Percentiles rank a stretch among this genome's conserved stretches.
These are phyloP conservation scores for Drymonia ruficornis DNA, from an alignment of 2,888 invertebrate genomes.

Conservation along the genomic window DNA sequence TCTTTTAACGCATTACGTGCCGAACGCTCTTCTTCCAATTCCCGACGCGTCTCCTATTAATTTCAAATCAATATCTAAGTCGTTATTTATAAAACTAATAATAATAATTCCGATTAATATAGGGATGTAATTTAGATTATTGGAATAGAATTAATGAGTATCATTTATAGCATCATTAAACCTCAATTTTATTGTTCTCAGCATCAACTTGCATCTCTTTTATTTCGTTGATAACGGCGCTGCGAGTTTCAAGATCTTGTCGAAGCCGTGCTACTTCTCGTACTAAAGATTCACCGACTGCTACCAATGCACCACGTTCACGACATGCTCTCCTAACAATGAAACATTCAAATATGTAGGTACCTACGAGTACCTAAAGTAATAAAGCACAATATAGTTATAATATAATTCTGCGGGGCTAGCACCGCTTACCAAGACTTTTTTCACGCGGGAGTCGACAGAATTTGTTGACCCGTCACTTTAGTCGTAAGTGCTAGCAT, in stretches of 20 bases:
- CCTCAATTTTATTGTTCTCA: constrained; percentile 58
- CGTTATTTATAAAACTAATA: no score
- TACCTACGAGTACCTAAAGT: not conserved
- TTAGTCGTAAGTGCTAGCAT: no score
- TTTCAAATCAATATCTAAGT: constrained; percentile 2
- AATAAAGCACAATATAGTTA: not conserved
- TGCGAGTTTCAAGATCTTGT: constrained; percentile 59
- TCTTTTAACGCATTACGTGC: constrained; percentile 58
- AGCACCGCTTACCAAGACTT: no score
- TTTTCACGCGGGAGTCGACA: no score
- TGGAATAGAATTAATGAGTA: not conserved
- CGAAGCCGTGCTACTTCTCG: constrained; percentile 68
- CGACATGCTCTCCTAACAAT: constrained; percentile 57
- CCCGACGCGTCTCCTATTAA: constrained; percentile 55
- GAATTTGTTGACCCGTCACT: no score
- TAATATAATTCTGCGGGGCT: not conserved
- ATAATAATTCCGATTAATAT: no score
- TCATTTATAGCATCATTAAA: constrained; percentile 23
- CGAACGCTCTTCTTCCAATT: constrained; percentile 66
- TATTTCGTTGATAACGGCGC: constrained; percentile 46
- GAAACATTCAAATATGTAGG: not conserved
- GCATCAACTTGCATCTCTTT: constrained; percentile 46
- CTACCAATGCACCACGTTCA: constrained; percentile 62
- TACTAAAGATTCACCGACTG: constrained; percentile 70
- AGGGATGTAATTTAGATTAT: no score